Evolutionary conservation across 2,797 vertebrate genomes (phyloP).

Genomic region (Podarcis siculus): DNA sequence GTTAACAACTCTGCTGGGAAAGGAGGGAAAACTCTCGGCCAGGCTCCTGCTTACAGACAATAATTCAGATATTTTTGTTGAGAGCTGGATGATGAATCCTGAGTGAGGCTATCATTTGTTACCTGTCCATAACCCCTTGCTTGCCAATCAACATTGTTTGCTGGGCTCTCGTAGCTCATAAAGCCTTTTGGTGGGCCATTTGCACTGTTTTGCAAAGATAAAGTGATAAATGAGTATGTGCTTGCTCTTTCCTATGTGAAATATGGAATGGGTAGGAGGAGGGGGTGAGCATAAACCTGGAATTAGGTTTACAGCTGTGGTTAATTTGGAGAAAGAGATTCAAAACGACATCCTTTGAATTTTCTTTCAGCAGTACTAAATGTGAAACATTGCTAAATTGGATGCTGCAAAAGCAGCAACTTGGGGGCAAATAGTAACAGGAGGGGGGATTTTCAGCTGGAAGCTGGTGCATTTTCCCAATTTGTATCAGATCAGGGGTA

Average conservation of each 20-base stretch:
- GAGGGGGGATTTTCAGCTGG: background rate
- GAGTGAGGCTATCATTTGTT: background rate
- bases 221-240: background rate
- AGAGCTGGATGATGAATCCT: background rate
- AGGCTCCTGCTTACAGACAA: conserved; percentile 5
- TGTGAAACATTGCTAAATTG: no score
- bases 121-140: background rate
- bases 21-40: background rate
- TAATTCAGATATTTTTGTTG: conserved; percentile 13
- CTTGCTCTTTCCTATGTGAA: background rate
- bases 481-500: background rate
- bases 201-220: background rate
- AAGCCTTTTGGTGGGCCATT: background rate
- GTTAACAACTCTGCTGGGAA: conserved; percentile 37
- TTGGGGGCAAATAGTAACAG: background rate
- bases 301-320: background rate
- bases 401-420: background rate
- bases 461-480: background rate
- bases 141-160: background rate
- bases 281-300: background rate
- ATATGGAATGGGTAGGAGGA: background rate
- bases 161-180: background rate
- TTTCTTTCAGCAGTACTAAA: background rate
- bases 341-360: background rate
- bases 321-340: background rate